Evolutionary conservation across 2,113 vertebrate species (phyloP).

Genomic region (Pteronura brasiliensis): DNA sequence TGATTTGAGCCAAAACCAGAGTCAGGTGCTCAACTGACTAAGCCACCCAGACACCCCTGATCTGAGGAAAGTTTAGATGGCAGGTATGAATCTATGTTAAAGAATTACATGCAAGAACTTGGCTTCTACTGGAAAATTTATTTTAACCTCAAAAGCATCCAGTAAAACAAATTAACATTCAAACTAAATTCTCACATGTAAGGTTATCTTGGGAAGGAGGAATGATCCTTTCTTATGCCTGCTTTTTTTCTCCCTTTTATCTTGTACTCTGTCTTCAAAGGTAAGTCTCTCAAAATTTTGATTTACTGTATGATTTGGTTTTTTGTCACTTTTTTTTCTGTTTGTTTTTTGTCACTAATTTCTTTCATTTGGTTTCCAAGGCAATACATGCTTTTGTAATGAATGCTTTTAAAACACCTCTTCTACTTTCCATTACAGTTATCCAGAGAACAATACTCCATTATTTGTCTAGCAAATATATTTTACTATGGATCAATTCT

Average conservation of each 20-base stretch:
- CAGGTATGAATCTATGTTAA: neutral
- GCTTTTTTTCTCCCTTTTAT: neutral
- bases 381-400: neutral
- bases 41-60: neutral
- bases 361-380: constrained; percentile 32
- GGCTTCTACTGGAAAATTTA: neutral
- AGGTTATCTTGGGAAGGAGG: neutral
- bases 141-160: constrained; percentile 36
- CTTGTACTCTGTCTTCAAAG: neutral
- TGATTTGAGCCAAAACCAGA: neutral
- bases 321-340: neutral
- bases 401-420: neutral
- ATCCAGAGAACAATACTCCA: neutral
- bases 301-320: neutral
- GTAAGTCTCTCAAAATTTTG: neutral
- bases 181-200: neutral
- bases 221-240: neutral
- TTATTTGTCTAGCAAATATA: constrained; percentile 18
- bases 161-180: neutral
- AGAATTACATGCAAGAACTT: neutral
- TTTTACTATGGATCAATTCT: neutral
- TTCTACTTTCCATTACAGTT: neutral
- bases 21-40: neutral
- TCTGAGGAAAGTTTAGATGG: neutral
- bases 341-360: neutral